phyloP scores from a whole-genome alignment of 2,797 vertebrate species.

The Cheirogaleus major region DNA sequence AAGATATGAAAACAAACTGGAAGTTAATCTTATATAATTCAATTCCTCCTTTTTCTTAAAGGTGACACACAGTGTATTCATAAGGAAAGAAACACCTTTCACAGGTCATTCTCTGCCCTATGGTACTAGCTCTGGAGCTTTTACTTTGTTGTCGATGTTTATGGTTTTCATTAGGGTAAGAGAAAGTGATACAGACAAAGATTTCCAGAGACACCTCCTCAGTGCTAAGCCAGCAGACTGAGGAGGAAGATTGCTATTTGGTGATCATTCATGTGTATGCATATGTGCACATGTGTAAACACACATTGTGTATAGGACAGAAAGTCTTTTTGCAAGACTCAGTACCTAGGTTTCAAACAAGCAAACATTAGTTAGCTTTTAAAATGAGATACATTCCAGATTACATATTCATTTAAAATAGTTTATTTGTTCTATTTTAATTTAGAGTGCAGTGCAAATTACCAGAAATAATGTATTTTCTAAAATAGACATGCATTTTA shows the following conservation, averaged over 20 bases:
- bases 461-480: not conserved
- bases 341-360: not conserved
- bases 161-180: not conserved
- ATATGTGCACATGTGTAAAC: fast-evolving
- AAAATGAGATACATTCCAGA: not conserved
- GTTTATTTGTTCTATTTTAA: not conserved
- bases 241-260: fast-evolving
- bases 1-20: not conserved
- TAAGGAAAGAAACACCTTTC: not conserved
- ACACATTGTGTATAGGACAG: not conserved
- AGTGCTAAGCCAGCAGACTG: not conserved
- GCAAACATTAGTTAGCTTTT: not conserved
- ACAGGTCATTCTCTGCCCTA: fast-evolving
- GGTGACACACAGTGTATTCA: not conserved
- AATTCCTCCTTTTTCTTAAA: not conserved
- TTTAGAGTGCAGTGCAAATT: not conserved
- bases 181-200: not conserved
- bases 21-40: not conserved
- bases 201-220: not conserved
- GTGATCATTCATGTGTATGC: fast-evolving
- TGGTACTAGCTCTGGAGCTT: too few species aligned
- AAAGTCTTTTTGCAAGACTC: too few species aligned
- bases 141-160: not conserved
- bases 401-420: slow-evolving; percentile 22
- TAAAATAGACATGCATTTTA: not conserved